A percentile compares a stretch with the other conserved stretches of the same genome.
phyloP scores from a whole-genome alignment of 1,140 invertebrate genomes.

The Drosophila melanica region DNA sequence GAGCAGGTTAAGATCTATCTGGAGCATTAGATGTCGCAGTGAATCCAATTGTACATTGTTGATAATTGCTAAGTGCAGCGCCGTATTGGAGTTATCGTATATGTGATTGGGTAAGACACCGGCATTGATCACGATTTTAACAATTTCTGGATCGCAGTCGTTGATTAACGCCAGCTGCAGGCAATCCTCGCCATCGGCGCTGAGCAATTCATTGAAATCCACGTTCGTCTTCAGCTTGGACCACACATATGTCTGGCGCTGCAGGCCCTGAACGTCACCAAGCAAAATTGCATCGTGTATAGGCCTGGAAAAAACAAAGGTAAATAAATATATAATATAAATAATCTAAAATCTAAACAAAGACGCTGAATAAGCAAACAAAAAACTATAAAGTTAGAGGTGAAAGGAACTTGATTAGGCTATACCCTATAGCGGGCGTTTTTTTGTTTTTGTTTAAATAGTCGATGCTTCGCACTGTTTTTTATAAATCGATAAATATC shows the following conservation, averaged over 20 bases:
- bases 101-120: constrained; percentile 51
- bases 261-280: constrained; percentile 33
- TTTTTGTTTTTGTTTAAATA: too few relatives aligned
- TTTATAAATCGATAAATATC: too few relatives aligned
- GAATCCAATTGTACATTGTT: constrained; percentile 64
- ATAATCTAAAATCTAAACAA: neutral
- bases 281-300: constrained; percentile 67
- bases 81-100: constrained; percentile 68
- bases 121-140: constrained; percentile 45
- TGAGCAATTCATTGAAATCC: constrained; percentile 65
- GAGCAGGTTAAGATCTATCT: constrained; percentile 65
- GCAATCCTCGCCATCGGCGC: constrained; percentile 67
- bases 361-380: neutral
- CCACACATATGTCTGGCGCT: constrained; percentile 61
- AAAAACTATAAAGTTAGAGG: neutral
- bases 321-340: neutral
- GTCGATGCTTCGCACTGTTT: too few relatives aligned
- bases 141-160: constrained; percentile 53
- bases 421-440: too few relatives aligned
- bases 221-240: constrained; percentile 20
- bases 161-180: constrained; percentile 64
- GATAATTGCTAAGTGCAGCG: constrained; percentile 68
- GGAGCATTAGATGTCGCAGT: constrained; percentile 47
- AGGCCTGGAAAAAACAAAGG: constrained; percentile 40
- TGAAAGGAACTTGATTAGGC: too few relatives aligned